Evolutionary conservation across 1,140 invertebrate species (phyloP), one percentile per base, ranked within the genome.

Genomic region (Euglossa dilemma): DNA sequence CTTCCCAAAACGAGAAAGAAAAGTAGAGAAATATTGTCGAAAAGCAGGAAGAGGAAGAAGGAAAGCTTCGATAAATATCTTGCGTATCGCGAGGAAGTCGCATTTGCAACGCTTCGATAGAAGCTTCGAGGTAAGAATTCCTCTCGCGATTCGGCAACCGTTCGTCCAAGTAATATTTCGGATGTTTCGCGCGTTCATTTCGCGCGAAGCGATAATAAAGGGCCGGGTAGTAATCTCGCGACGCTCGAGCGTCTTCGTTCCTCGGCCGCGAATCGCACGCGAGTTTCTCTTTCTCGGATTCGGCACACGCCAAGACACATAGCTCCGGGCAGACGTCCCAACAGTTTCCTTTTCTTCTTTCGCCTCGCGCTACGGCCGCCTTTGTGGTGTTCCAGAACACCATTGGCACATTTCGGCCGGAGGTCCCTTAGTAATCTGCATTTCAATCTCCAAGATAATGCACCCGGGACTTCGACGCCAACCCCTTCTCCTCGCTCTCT

Each of bases 321-420:
- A 43, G 20, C 11, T 56, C 20, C 28, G 20, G 25, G 11, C 70
- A 56, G 28, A 72, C 28, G 56, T 23, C 52, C 70, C 52, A 63
- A 50, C 72, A 75, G 63, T 63, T 75, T 75, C 73, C 57, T 61
- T 75, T 75, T 50, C 73, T 75, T 75, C 73, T 75, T 75, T 74
- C 43, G 14, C 73, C 6, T 57, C 59, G 45, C 25, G n/a, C 16
- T 12, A 36, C 52, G 70, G 36, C 16, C 70, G 54, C 59, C 45
- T 75, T 63, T 75, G 57, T 16, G 20, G n/a, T n/a, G 45, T 6
- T 28, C 28, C 20, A 72, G 28, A 16, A 56, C 20, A 8, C 70
- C 28, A 56, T 69, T 52, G 70, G 20, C 70, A 36, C 52, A n/a
- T 56, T 72, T 72, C 52, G n/a, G 11, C 25, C n/a, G 70, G 50